Evolutionary conservation across 2,113 vertebrate genomes (phyloP), one percentile per base, ranked within the genome.

Genomic region (Aleadryas rufinucha): DNA sequence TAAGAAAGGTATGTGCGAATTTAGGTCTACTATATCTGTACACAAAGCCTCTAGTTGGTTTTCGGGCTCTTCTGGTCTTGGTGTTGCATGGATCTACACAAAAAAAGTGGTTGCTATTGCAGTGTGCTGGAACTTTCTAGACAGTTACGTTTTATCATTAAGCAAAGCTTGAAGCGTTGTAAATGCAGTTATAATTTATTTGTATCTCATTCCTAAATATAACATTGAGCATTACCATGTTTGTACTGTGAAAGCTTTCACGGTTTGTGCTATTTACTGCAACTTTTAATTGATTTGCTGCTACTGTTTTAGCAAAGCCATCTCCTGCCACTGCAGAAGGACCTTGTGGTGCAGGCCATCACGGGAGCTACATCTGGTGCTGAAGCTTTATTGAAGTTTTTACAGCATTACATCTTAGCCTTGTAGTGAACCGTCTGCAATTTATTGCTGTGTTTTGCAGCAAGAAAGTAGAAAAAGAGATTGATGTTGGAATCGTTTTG

Each of bases 361-460:
- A 47, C 24, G 39, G 74, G 66, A 84, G 42, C 86, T 95, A 77
- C 87, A 96, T 93, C 89, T 74, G 87, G 59, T 83, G 42, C 84
- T 89, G 87, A 95, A 91, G 74, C 81, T 89, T 91, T 92, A 72
- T 59, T 49, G 75, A 91, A 88, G 68, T 82, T 93, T 87, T 96
- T 95, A 90, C 71, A 95, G 50, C 89, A 37, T 77, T 96, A 77
- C 53, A 52, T 85, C 94, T 85, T 85, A 95, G 93, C 66, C 78
- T 95, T 87, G 77, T 1, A 39, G 75, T 59, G 84, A 95, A 71
- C 50, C 71, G 63, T 63, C 87, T 80, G 59, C 74, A 91, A 97
- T 96, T 97, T 96, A 96, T 79, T 91, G 70, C 63, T 77, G 39
- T 93, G 66, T 87, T 97, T 95, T 93, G 75, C 63, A 74, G 87